These are phyloP conservation scores for Cyanistes caeruleus DNA, from an alignment of 2,113 vertebrate genomes.

Conservation along the genomic window DNA sequence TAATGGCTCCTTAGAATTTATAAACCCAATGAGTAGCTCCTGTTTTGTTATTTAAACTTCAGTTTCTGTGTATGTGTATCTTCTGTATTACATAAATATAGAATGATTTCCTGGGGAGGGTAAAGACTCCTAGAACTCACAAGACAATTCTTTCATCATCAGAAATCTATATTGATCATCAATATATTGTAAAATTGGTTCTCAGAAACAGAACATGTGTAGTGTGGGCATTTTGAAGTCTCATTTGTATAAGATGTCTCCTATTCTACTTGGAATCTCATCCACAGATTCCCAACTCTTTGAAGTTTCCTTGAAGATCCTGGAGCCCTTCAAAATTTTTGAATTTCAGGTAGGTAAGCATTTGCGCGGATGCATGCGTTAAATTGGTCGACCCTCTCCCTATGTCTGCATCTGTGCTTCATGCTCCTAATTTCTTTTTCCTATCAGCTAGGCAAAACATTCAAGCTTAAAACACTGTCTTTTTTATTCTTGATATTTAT, in stretches of 20 bases:
- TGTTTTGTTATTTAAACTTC: neutral
- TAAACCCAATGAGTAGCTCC: neutral
- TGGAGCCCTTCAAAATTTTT: conserved; percentile 75
- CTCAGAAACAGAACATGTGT: neutral
- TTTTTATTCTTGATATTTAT: neutral
- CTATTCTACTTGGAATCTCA: conserved; percentile 73
- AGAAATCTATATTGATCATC: neutral
- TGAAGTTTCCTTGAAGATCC: conserved; percentile 72
- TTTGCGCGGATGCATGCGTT: conserved; percentile 70
- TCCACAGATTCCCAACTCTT: conserved; percentile 71
- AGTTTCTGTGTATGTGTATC: neutral
- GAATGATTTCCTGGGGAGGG: neutral
- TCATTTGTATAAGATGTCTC: conserved; percentile 58
- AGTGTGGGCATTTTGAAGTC: neutral
- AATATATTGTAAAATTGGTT: neutral
- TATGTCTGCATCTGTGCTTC: conserved; percentile 71
- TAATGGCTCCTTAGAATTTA: neutral
- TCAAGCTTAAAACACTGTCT: neutral
- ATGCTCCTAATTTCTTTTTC: conserved; percentile 64
- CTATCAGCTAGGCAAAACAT: conserved; percentile 26
- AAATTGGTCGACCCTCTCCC: conserved; percentile 74
- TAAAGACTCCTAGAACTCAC: neutral
- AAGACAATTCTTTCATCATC: neutral
- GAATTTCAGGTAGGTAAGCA: conserved; percentile 75
- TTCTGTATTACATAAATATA: neutral